Percentiles rank a stretch among this genome's conserved stretches.
Evolutionary conservation across 1,140 invertebrate species (phyloP).

Genomic region (Drosophila leontia): DNA sequence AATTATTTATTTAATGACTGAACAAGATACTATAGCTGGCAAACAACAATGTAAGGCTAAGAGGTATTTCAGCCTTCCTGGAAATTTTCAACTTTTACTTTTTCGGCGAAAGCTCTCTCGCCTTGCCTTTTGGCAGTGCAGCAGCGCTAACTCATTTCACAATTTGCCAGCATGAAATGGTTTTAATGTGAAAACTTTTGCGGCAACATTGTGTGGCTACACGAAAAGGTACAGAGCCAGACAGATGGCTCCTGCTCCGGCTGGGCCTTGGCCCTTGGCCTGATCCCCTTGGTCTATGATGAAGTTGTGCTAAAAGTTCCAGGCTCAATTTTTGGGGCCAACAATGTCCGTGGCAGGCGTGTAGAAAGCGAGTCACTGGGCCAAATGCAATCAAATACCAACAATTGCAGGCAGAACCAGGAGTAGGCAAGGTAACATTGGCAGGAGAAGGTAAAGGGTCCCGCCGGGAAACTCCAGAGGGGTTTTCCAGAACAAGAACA

Average conservation of each 20-base stretch:
- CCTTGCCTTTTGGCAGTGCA: slow-evolving; percentile 14
- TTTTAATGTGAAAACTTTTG: slow-evolving; percentile 82
- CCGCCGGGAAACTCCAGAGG: neutral
- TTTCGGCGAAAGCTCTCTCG: slow-evolving; percentile 1
- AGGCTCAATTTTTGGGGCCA: slow-evolving; percentile 44
- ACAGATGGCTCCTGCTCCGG: slow-evolving; percentile 40
- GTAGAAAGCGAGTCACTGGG: slow-evolving; percentile 54
- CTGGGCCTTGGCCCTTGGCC: slow-evolving; percentile 21
- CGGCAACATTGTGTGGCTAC: slow-evolving; percentile 60
- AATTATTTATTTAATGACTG: slow-evolving; percentile 29
- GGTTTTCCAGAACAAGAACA: slow-evolving; percentile 21
- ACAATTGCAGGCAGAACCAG: slow-evolving; percentile 53
- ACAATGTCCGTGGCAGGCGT: slow-evolving; percentile 23
- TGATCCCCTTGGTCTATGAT: slow-evolving; percentile 50
- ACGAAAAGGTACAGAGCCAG: slow-evolving; percentile 42
- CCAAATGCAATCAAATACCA: slow-evolving; percentile 73
- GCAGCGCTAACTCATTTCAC: slow-evolving; percentile 70
- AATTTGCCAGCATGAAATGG: slow-evolving; percentile 75
- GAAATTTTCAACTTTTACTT: slow-evolving; percentile 40
- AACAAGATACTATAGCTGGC: slow-evolving; percentile 9
- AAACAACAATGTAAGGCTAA: slow-evolving; percentile 29
- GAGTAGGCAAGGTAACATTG: slow-evolving; percentile 1
- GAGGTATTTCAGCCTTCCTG: neutral
- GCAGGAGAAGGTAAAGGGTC: neutral
- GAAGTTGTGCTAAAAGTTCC: slow-evolving; percentile 72